Evolutionary conservation across 2,797 vertebrate genomes (phyloP), one percentile per base, ranked within the genome.

Genomic region (Aplochiton taeniatus): DNA sequence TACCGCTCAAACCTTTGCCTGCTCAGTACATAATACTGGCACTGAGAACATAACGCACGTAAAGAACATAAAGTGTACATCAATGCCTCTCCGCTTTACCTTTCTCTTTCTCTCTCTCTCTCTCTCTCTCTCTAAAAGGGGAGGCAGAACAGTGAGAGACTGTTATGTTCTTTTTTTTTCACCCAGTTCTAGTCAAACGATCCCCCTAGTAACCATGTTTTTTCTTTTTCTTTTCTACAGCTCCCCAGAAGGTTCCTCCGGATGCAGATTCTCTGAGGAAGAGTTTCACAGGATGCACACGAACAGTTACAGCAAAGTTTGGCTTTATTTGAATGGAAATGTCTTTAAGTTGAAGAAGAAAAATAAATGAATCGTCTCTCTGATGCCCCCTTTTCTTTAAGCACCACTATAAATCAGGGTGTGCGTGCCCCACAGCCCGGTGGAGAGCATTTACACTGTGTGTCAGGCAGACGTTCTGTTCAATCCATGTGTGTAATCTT

Each of bases 391-490:
- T 81, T 78, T 79, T 65, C 68, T 55, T 58, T 51, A 67, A 67
- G 72, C 76, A 70, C 80, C 67, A 75, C 65, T 53, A 11, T 79
- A 75, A 85, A 85, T 84, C 70, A 75, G 66, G 65, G 63, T 58
- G 70, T 46, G 63, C 63, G 65, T 77, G 70, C 66, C 54, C 68
- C 56, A 72, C 58, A 82, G 86, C 78, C 86, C 81, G 76, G 85
- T 75, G 69, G 74, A 84, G 80, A 82, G 73, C 70, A 63, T 82
- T 86, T 83, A 70, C 70, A 68, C 75, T 70, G 76, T 66, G 83
- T 76, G 73, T 84, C 78, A 80, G 72, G 60, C 71, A 79, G 68
- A 80, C 79, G 81, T 77, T 72, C 76, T 75, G 68, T 80, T 83
- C 70, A 72, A 73, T 70, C 76, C 72, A 74, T 65, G 79, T 79